phyloP scores from a whole-genome alignment of 1,140 invertebrate species.

The Cyphomyrmex costatus region DNA sequence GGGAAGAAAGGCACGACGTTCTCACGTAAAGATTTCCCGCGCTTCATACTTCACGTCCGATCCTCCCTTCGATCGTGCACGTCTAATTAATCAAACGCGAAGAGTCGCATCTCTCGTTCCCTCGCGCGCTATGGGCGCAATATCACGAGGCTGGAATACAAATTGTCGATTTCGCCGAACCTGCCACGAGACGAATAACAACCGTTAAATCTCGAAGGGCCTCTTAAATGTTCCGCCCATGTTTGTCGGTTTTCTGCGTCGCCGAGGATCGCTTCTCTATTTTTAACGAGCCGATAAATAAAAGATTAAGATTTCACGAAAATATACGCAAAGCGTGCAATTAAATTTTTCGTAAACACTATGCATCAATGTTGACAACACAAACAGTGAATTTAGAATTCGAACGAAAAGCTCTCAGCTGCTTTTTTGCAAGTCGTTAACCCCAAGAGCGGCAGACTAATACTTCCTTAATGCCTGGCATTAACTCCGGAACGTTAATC shows the following conservation, averaged over 20 bases:
- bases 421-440: slow-evolving; percentile 63
- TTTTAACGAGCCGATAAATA: slow-evolving; percentile 30
- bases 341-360: slow-evolving; percentile 9
- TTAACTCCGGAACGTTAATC: slow-evolving; percentile 71
- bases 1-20: slow-evolving; percentile 13
- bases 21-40: slow-evolving; percentile 33
- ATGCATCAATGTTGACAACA: not conserved
- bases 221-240: slow-evolving; percentile 22
- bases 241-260: not conserved
- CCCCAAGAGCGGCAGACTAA: slow-evolving; percentile 50
- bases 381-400: slow-evolving; percentile 35
- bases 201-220: slow-evolving; percentile 25
- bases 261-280: not conserved
- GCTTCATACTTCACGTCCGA: slow-evolving; percentile 33
- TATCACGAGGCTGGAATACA: slow-evolving; percentile 36
- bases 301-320: not conserved
- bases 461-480: slow-evolving; percentile 68
- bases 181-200: slow-evolving; percentile 16
- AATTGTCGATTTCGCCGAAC: slow-evolving; percentile 17
- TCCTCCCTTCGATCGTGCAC: slow-evolving; percentile 13
- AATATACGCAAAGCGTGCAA: not conserved
- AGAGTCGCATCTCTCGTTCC: slow-evolving; percentile 27
- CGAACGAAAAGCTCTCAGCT: not conserved
- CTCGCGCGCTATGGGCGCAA: not conserved
- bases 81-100: slow-evolving; percentile 48